Percentiles rank a stretch among this genome's conserved stretches.
Conservation (phyloP, 2,113 vertebrate genomes). For the Phrynocephalus versicolor region DNA sequence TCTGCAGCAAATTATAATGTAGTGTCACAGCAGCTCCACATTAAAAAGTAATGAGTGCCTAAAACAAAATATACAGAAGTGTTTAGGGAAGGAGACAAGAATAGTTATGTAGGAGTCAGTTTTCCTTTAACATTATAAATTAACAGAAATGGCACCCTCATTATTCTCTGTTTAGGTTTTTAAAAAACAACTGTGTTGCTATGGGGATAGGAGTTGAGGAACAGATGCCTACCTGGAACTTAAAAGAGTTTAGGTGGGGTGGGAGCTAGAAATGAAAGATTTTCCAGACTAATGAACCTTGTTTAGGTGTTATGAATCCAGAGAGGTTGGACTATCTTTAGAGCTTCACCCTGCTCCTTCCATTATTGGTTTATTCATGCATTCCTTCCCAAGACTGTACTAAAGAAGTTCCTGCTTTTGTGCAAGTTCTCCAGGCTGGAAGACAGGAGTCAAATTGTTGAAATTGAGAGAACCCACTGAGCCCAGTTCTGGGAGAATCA, state of each 20-base stretch:
- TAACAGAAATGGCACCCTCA: constrained; percentile 26
- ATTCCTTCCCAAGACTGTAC: no score
- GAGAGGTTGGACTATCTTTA: no score
- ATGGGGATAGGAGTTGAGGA: neutral
- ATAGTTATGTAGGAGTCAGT: neutral
- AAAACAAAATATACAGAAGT: neutral
- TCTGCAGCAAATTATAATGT: neutral
- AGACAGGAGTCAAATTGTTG: neutral
- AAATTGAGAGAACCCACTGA: neutral
- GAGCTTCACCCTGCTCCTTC: no score
- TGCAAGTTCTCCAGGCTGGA: no score
- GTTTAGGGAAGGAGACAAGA: constrained; percentile 18
- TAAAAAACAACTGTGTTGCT: neutral
- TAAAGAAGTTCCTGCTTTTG: no score
- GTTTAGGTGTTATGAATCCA: no score
- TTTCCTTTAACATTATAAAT: constrained; percentile 24
- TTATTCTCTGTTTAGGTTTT: constrained; percentile 39
- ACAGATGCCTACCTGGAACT: neutral
- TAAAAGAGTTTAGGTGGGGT: neutral
- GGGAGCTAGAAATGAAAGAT: neutral
- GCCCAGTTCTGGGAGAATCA: neutral
- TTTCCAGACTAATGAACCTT: no score
- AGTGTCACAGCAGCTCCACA: constrained; percentile 13
- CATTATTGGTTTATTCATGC: no score
- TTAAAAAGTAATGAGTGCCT: neutral